These are phyloP conservation scores for Phalacrocorax brasilianus DNA, from an alignment of 2,113 vertebrate species.

Conservation along the genomic window DNA sequence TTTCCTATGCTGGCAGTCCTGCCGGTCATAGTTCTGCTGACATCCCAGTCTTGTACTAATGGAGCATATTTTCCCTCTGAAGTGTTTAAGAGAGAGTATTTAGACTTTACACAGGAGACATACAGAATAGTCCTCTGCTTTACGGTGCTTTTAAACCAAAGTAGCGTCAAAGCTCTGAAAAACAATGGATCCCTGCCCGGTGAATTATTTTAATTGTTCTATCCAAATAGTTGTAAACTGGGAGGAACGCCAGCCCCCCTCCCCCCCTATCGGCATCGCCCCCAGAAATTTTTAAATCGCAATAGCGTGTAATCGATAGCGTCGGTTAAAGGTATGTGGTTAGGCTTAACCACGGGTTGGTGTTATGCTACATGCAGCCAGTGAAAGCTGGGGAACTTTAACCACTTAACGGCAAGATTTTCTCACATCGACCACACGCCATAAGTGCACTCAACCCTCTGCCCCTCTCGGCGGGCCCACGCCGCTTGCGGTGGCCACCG, in stretches of 20 bases:
- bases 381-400: background rate
- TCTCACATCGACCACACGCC: background rate
- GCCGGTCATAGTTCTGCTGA: background rate
- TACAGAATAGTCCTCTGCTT: fast-evolving
- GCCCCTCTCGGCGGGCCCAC: background rate
- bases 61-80: fast-evolving
- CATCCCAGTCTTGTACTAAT: too few species aligned
- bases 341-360: background rate
- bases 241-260: background rate
- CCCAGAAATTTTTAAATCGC: background rate
- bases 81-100: background rate
- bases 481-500: fast-evolving
- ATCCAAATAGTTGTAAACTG: fast-evolving
- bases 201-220: too few species aligned
- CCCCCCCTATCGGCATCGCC: background rate
- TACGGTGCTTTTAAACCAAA: fast-evolving
- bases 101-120: background rate
- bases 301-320: fast-evolving
- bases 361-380: background rate
- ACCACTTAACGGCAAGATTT: background rate
- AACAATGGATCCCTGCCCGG: fast-evolving
- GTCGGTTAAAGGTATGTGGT: fast-evolving
- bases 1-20: background rate
- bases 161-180: fast-evolving
- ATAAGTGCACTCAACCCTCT: fast-evolving